A percentile compares a stretch with the other conserved stretches of the same genome.
phyloP scores from a whole-genome alignment of 2,888 invertebrate genomes.

The Megamerina dolium region DNA sequence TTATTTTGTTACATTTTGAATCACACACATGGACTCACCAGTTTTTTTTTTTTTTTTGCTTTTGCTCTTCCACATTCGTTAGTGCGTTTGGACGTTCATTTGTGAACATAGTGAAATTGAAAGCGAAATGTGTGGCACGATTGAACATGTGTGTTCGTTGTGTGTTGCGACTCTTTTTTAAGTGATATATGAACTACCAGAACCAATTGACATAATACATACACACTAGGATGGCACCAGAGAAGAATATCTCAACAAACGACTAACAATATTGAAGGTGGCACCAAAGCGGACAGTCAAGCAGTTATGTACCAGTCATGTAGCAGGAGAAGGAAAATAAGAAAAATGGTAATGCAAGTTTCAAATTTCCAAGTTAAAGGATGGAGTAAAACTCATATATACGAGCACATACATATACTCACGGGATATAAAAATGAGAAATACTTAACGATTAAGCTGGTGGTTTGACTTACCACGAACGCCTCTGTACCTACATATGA shows the following conservation, averaged over 20 bases:
- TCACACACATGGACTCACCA: no score
- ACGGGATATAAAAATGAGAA: no score
- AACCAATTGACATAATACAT: slow-evolving; percentile 13
- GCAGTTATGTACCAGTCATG: slow-evolving; percentile 1
- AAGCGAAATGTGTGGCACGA: slow-evolving; percentile 40
- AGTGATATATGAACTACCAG: slow-evolving; percentile 38
- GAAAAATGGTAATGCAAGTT: slow-evolving; percentile 16
- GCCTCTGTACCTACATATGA: no score
- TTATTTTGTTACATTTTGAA: no score
- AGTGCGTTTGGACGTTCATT: no score
- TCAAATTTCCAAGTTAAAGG: neutral
- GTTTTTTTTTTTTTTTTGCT: no score
- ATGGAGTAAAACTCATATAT: no score
- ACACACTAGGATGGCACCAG: neutral
- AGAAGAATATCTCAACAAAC: slow-evolving; percentile 7
- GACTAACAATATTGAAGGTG: slow-evolving; percentile 26
- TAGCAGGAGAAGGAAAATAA: slow-evolving; percentile 9
- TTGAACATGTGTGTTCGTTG: slow-evolving; percentile 30
- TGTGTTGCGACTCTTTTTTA: neutral
- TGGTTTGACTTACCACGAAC: no score
- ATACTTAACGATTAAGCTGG: no score
- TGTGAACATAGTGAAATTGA: slow-evolving; percentile 42
- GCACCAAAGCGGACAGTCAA: slow-evolving; percentile 12
- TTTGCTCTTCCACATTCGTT: neutral
- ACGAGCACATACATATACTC: no score